Base-by-base conservation (phyloP, 2,888 invertebrate species). In the Hofmannophila pseudospretella region DNA sequence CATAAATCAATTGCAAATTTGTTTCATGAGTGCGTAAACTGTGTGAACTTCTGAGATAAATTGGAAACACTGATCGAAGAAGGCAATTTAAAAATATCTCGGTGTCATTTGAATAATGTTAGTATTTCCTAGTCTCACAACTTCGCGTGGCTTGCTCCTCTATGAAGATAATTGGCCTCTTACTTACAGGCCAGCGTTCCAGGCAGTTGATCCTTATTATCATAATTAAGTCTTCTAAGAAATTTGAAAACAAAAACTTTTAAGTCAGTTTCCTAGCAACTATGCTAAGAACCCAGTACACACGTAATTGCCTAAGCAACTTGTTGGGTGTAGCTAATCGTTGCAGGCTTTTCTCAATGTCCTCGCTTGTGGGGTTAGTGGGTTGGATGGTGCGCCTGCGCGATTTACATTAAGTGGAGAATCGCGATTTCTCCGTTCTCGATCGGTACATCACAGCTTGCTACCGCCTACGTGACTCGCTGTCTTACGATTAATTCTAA, bases 401-500 rank as follows among this genome's bases (percentile, higher is more conserved):
- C 66, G 66, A 77, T 80, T 78, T 79, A 74, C 76, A 79, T 78
- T 79, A 78, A 74, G 67, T 73, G 74, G 70, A 60, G 62, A 70
- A 65, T 73, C 68, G 70, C 66, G 68, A 77, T 81, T 82, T 81
- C 79, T 75, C 72, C 57, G 58, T 53, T 67, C 67, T 61, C 67
- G 59, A 66, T 73, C 61, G 62, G 63, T 64, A 58, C 57, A 63
- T 59, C 64, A 62, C 63, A 56, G 48, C 54, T 54, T 46, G 60
- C 63, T 60, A 63, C 62, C 56, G 59, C 60, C 63, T 70, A 75
- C 74, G 67, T 75, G 62, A 62, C 66, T 66, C 39, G 49, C 53
- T 49, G 56, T 60, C 56, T 55, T 49, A 49, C 42, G 52, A 59
- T 66, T 59, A 55, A 62, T 68, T 64, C 58, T 56, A 57, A 66